Percentiles rank a stretch among this genome's conserved stretches.
Conservation (phyloP, 2,888 invertebrate genomes). For the Spilosoma lubricipeda region DNA sequence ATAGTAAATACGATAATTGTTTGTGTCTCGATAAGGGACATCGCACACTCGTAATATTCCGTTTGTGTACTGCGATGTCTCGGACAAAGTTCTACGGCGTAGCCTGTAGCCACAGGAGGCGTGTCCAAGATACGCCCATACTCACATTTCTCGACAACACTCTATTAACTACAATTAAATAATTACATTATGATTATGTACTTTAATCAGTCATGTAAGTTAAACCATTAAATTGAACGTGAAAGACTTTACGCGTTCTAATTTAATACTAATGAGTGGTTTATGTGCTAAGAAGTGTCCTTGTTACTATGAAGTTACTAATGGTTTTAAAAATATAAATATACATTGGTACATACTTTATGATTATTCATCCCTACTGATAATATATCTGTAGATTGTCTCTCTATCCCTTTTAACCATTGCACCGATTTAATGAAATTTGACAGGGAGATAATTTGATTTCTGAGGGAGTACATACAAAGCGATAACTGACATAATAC, state of each 20-base stretch:
- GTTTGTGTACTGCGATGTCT: neutral
- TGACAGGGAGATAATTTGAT: too few species aligned
- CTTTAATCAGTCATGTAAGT: neutral
- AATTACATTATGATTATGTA: constrained; percentile 28
- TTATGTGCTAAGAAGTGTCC: neutral
- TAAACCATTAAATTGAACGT: neutral
- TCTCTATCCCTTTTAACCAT: too few species aligned
- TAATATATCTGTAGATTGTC: too few species aligned
- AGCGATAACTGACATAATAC: too few species aligned
- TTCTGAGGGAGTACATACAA: too few species aligned
- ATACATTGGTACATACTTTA: neutral
- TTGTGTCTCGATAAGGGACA: neutral
- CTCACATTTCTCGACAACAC: constrained; percentile 37
- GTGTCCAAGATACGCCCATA: constrained; percentile 69
- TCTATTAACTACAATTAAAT: constrained; percentile 56
- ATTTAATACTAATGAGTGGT: neutral
- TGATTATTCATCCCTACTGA: neutral
- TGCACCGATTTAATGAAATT: too few species aligned
- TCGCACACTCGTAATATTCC: neutral
- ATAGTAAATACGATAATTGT: neutral
- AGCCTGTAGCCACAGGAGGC: constrained; percentile 66
- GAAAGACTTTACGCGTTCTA: neutral
- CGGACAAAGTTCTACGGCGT: constrained; percentile 62
- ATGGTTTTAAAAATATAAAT: neutral
- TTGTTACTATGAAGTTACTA: neutral